Evolutionary conservation across 2,888 invertebrate genomes (phyloP), one percentile per base, ranked within the genome.

Genomic region (Darwinula stevensoni): DNA sequence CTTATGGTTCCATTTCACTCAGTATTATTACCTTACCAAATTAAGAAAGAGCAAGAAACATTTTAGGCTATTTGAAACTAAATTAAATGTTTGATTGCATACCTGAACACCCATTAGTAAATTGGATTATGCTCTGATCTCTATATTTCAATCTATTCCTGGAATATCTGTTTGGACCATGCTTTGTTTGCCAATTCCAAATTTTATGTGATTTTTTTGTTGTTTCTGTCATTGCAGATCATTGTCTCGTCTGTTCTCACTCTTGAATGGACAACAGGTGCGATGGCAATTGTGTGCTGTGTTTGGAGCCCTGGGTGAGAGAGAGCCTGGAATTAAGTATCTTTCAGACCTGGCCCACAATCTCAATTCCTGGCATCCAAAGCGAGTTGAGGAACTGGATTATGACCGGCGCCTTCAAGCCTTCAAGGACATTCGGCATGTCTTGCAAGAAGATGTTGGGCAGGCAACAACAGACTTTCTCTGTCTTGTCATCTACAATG

Each of bases 371-470:
- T 84, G 67, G 60, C 74, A 88, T 50, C 60, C 62, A 29, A 64
- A 68, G 38, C 74, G 74, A 66, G 61, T 88, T n/a, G 86, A 88
- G 42, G 86, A 91, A 46, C 84, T 88, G 1, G 82, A 91, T 52
- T 84, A 74, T 43, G 67, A 73, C 36, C 60, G 60, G 41, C 61
- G 91, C 41, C 56, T 86, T 14, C 65, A 69, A 33, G 73, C 73
- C 0, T 76, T 78, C 41, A 65, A 63, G 41, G 53, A 58, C 41
- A 63, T 82, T 27, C 63, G 63, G 36, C 46, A 55, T 29, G 45
- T 62, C 34, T 39, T 55, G n/a, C 41, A 47, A 6, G 41, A 44
- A 17, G 14, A 14, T 6, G 22, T 22, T 22, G 40, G 47, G 3
- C 47, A 50, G 14, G 52, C 73, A 3, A 61, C 64, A 31, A 48